A percentile compares a stretch with the other conserved stretches of the same genome.
These are phyloP conservation scores for Pachliopta kotzebuea DNA, from an alignment of 2,888 invertebrate species.

Conservation along the genomic window DNA sequence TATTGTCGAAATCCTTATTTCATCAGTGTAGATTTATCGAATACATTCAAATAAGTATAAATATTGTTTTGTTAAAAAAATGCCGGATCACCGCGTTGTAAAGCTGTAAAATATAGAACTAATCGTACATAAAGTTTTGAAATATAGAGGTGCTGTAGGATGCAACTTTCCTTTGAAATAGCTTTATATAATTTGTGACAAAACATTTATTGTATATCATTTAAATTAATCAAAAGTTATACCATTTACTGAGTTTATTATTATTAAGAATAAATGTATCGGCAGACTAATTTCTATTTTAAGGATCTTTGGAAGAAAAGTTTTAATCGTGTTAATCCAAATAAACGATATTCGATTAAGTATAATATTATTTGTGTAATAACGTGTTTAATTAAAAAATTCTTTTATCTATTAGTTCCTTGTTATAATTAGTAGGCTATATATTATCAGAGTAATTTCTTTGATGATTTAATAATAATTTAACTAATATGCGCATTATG, in stretches of 20 bases:
- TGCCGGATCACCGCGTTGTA: neutral
- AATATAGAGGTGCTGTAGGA: neutral
- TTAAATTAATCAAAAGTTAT: neutral
- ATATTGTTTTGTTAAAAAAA: neutral
- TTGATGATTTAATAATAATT: too few species aligned
- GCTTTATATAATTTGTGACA: neutral
- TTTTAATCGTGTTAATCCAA: too few species aligned
- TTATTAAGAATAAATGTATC: too few species aligned
- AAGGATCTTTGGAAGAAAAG: neutral
- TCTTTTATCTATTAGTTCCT: too few species aligned
- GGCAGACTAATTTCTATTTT: neutral
- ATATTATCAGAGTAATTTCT: too few species aligned
- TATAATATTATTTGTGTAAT: too few species aligned
- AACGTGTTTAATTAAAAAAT: too few species aligned
- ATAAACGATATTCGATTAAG: too few species aligned
- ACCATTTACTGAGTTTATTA: too few species aligned
- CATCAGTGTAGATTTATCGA: neutral
- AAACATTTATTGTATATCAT: neutral
- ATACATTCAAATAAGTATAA: neutral
- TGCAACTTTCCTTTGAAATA: neutral
- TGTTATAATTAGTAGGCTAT: too few species aligned
- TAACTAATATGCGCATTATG: too few species aligned
- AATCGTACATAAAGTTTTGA: conserved; percentile 5
- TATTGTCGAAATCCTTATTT: neutral
- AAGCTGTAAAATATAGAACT: neutral